A percentile compares a stretch with the other conserved stretches of the same genome.
These are phyloP conservation scores for Lasioglossum oenotherae DNA, from an alignment of 2,888 invertebrate species.

Conservation along the genomic window DNA sequence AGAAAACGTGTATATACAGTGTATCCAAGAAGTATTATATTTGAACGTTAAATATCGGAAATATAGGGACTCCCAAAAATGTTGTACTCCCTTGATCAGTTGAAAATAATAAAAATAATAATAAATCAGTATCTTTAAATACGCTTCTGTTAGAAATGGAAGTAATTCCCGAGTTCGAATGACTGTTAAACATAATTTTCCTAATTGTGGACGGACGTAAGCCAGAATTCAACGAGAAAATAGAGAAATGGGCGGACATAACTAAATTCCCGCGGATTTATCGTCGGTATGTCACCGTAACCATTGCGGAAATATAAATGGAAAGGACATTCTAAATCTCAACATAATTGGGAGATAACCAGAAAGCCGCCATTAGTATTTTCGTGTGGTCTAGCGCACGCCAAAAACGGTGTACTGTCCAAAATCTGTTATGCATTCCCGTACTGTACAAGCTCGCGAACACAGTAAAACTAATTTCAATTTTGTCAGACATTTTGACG, in stretches of 20 bases:
- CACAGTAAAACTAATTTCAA: conserved; percentile 22
- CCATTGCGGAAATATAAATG: conserved; percentile 21
- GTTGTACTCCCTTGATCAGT: too few relatives aligned
- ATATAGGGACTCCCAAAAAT: too few relatives aligned
- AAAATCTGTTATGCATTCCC: conserved; percentile 6
- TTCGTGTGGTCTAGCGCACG: conserved; percentile 28
- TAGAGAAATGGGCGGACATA: too few relatives aligned
- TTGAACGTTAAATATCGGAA: too few relatives aligned
- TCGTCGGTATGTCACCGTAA: background rate
- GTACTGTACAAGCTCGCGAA: background rate
- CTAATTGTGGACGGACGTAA: too few relatives aligned
- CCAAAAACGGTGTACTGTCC: conserved; percentile 9
- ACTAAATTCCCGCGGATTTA: background rate
- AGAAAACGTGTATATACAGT: background rate
- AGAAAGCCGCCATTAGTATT: conserved; percentile 53
- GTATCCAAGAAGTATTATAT: too few relatives aligned
- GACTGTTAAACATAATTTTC: too few relatives aligned
- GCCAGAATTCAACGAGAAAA: too few relatives aligned
- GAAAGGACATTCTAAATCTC: conserved; percentile 21
- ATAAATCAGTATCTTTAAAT: too few relatives aligned
- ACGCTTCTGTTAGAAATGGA: too few relatives aligned
- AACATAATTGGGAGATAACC: conserved; percentile 44
- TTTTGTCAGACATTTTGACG: conserved; percentile 10
- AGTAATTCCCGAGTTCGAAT: too few relatives aligned
- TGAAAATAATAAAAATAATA: too few relatives aligned